Conservation (phyloP, 2,888 invertebrate species). For the Clunio marinus region DNA sequence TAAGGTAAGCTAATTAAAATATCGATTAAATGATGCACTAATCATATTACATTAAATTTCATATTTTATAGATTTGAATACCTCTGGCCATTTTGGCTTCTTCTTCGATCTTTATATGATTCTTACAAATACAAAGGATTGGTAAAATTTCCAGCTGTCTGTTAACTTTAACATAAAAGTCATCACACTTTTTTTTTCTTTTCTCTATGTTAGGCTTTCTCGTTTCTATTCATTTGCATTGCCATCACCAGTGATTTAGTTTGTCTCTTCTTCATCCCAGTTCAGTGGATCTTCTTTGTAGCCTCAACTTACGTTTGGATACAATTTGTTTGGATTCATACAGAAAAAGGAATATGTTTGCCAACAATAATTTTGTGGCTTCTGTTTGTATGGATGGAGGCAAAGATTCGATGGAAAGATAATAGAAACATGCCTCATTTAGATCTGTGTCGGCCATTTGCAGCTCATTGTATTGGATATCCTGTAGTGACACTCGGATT, state of each 20-base stretch:
- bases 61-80: slow-evolving; percentile 82
- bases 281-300: slow-evolving; percentile 95
- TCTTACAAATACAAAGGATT: slow-evolving; percentile 97
- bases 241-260: slow-evolving; percentile 97
- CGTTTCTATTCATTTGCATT: slow-evolving; percentile 96
- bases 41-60: no score
- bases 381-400: slow-evolving; percentile 91
- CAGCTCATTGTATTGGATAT: slow-evolving; percentile 93
- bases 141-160: slow-evolving; percentile 56
- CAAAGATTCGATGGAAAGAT: slow-evolving; percentile 78
- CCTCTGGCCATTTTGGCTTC: slow-evolving; percentile 97
- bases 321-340: slow-evolving; percentile 84
- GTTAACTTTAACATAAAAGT: background rate
- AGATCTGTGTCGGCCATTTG: slow-evolving; percentile 91
- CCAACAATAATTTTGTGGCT: slow-evolving; percentile 93
- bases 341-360: slow-evolving; percentile 88
- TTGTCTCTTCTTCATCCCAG: slow-evolving; percentile 97
- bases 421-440: slow-evolving; percentile 79
- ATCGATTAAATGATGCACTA: background rate
- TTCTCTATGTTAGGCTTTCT: slow-evolving; percentile 77
- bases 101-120: slow-evolving; percentile 92
- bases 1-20: slow-evolving; percentile 57
- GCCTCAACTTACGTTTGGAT: slow-evolving; percentile 99
- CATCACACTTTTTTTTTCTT: slow-evolving; percentile 30
- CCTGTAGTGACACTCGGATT: slow-evolving; percentile 94